Percentiles rank a stretch among this genome's conserved stretches.
Evolutionary conservation across 2,888 invertebrate genomes (phyloP).

Genomic region (Sabellastarte sp.): DNA sequence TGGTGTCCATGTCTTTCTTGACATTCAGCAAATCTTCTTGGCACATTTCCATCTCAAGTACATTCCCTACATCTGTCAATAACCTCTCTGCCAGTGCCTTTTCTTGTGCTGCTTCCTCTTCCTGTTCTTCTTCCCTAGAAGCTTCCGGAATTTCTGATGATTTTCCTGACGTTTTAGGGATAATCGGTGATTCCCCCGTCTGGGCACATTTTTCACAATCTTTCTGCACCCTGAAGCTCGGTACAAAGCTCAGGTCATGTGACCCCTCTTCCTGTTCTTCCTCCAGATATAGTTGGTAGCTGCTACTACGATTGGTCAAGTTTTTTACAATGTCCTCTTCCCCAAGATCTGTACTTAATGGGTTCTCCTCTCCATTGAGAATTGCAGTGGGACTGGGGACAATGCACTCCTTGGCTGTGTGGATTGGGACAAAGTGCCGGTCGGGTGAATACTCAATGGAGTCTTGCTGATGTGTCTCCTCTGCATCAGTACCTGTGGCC

Average conservation of each 20-base stretch:
- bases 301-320: background rate
- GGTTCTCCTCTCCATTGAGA: background rate
- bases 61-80: slow-evolving; percentile 12
- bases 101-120: slow-evolving; percentile 1
- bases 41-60: slow-evolving; percentile 11
- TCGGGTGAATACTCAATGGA: slow-evolving; percentile 71
- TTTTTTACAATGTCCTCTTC: background rate
- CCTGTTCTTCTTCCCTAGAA: slow-evolving; percentile 1
- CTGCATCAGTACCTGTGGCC: slow-evolving; percentile 16
- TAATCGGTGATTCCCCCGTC: slow-evolving; percentile 63
- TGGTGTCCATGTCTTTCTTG: background rate
- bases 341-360: background rate
- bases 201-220: slow-evolving; percentile 66
- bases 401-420: no score
- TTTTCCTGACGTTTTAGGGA: slow-evolving; percentile 64
- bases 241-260: slow-evolving; percentile 61
- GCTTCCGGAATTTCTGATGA: slow-evolving; percentile 8
- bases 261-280: background rate
- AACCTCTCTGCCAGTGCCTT: background rate
- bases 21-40: slow-evolving; percentile 10
- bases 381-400: background rate
- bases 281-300: background rate
- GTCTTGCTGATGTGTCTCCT: slow-evolving; percentile 10
- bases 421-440: slow-evolving; percentile 83
- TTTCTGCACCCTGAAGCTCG: slow-evolving; percentile 69